Conservation (phyloP, 2,113 vertebrate species). For the Anarrhichthys ocellatus region DNA sequence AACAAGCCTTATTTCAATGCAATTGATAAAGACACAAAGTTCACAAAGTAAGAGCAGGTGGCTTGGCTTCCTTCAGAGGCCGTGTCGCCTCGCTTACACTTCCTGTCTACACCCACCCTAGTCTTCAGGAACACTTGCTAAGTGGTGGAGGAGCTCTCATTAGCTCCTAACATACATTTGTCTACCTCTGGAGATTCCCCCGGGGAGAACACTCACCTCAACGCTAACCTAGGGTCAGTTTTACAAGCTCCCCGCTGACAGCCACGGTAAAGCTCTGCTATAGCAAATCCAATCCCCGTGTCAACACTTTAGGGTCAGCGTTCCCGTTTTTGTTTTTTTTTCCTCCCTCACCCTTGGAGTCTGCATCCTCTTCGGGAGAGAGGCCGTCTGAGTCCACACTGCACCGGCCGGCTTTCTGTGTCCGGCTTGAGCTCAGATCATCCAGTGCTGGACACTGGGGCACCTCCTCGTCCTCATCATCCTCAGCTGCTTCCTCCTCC, state of each 20-base stretch:
- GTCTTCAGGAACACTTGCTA: not conserved
- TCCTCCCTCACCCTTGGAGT: constrained; percentile 82
- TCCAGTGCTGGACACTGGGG: constrained; percentile 82
- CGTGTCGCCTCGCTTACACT: constrained; percentile 42
- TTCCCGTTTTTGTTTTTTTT: not conserved
- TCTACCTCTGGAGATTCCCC: constrained; percentile 47
- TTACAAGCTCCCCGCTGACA: constrained; percentile 43
- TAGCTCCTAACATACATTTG: constrained; percentile 46
- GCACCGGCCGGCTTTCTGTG: constrained; percentile 72
- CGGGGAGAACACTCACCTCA: constrained; percentile 17
- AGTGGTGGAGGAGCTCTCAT: constrained; percentile 21
- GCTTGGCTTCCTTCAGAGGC: constrained; percentile 15
- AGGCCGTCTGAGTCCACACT: constrained; percentile 70
- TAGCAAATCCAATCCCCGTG: constrained; percentile 48
- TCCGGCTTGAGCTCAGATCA: constrained; percentile 76
- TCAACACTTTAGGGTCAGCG: constrained; percentile 39
- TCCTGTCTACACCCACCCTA: constrained; percentile 34
- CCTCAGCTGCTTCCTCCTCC: constrained; percentile 72
- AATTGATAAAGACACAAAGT: constrained; percentile 5
- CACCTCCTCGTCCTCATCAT: constrained; percentile 67
- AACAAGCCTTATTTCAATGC: not conserved
- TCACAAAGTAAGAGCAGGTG: constrained; percentile 39
- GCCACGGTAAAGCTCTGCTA: constrained; percentile 38
- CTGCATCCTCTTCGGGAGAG: constrained; percentile 83
- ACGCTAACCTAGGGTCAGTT: constrained; percentile 31